Conservation (phyloP, 2,113 vertebrate species). For the Coryphaenoides rupestris region DNA sequence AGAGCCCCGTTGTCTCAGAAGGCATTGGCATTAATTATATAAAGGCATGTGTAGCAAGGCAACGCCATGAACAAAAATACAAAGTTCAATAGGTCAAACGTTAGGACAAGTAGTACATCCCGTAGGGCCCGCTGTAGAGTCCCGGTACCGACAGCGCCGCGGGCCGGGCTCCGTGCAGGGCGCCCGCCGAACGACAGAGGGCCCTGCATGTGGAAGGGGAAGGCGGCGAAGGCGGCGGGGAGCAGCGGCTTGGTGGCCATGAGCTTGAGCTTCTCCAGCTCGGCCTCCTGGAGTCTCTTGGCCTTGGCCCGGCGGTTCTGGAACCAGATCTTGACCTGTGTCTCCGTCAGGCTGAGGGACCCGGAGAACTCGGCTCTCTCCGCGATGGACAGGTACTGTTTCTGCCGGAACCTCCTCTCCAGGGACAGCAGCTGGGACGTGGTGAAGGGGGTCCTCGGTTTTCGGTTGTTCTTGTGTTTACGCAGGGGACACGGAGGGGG, state of each 20-base stretch:
- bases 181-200: conserved; percentile 51
- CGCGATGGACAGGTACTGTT: conserved; percentile 65
- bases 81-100: conserved; percentile 18
- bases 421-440: conserved; percentile 67
- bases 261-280: conserved; percentile 69
- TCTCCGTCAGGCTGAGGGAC: conserved; percentile 69
- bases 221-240: conserved; percentile 61
- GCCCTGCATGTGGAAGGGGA: conserved; percentile 56
- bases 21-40: conserved; percentile 4
- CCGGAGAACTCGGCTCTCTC: conserved; percentile 64
- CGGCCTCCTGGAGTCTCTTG: conserved; percentile 70
- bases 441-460: conserved; percentile 69
- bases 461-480: conserved; percentile 73
- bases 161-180: conserved; percentile 39
- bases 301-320: conserved; percentile 73
- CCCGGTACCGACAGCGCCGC: conserved; percentile 51
- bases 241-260: conserved; percentile 64
- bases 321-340: conserved; percentile 75
- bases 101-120: conserved; percentile 73
- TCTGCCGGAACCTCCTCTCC: conserved; percentile 70
- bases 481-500: conserved; percentile 47
- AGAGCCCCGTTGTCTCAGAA: neutral
- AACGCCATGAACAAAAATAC: neutral
- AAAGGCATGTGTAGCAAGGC: conserved; percentile 30
- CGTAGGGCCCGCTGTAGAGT: conserved; percentile 64